A percentile compares a stretch with the other conserved stretches of the same genome.
These are phyloP conservation scores for Symphodus melops DNA, from an alignment of 2,113 vertebrate species.

Conservation along the genomic window DNA sequence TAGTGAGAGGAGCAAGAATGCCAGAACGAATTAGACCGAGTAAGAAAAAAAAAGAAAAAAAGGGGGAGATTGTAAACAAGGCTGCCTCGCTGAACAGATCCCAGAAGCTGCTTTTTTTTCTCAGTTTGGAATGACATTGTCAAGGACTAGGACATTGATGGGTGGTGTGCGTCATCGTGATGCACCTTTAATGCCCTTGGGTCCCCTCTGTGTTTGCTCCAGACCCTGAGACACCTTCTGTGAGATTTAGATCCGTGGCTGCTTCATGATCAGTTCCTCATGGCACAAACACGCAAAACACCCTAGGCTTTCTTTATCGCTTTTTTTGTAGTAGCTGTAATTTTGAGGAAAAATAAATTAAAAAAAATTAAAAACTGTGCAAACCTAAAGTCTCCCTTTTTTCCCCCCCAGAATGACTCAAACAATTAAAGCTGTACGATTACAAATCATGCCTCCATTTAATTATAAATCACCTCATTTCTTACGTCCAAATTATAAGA, in stretches of 20 bases:
- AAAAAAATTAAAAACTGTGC: not conserved
- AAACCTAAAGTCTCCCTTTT: not conserved
- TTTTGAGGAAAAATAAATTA: not conserved
- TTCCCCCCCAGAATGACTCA: constrained; percentile 14
- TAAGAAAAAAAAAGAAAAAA: constrained; percentile 45
- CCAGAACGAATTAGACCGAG: constrained; percentile 68
- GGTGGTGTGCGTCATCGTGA: constrained; percentile 65
- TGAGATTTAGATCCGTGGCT: constrained; percentile 61
- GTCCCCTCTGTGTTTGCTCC: constrained; percentile 56
- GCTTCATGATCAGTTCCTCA: constrained; percentile 39
- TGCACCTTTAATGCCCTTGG: constrained; percentile 75
- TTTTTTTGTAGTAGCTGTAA: constrained; percentile 4
- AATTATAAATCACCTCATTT: constrained; percentile 58
- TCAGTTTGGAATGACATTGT: constrained; percentile 69
- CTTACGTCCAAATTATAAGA: constrained; percentile 57
- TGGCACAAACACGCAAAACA: constrained; percentile 7
- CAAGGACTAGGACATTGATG: constrained; percentile 70
- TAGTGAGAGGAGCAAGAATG: constrained; percentile 44
- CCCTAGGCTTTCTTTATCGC: not conserved
- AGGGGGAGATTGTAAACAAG: constrained; percentile 63
- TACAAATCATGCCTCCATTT: constrained; percentile 42
- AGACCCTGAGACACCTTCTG: constrained; percentile 60
- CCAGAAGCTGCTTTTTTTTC: constrained; percentile 43
- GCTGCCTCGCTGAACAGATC: constrained; percentile 56
- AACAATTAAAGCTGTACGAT: constrained; percentile 26